Evolutionary conservation across 2,797 vertebrate species (phyloP).

Genomic region (Lates japonicus): DNA sequence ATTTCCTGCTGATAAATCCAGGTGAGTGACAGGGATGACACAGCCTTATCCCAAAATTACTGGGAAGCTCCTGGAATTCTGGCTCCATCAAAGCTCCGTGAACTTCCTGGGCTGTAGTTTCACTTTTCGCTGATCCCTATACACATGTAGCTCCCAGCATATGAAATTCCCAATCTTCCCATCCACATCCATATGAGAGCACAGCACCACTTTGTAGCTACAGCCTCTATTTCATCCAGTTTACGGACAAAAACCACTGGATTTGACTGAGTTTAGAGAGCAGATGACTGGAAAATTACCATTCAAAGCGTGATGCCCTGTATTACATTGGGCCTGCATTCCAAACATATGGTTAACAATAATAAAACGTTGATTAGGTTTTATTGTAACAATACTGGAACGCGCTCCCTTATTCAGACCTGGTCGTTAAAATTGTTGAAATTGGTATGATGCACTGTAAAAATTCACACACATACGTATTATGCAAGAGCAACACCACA

Average conservation of each 20-base stretch:
- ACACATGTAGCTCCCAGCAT: slow-evolving; percentile 43
- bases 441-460: slow-evolving; percentile 9
- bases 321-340: slow-evolving; percentile 2
- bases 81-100: slow-evolving; percentile 71
- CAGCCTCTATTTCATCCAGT: slow-evolving; percentile 34
- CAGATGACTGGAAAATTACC: slow-evolving; percentile 62
- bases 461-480: slow-evolving; percentile 9
- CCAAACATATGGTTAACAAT: slow-evolving; percentile 34
- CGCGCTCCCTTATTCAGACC: slow-evolving; percentile 12
- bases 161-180: slow-evolving; percentile 65
- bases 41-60: slow-evolving; percentile 78
- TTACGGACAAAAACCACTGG: slow-evolving; percentile 22
- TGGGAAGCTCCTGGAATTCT: slow-evolving; percentile 80
- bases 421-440: slow-evolving; percentile 18
- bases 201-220: slow-evolving; percentile 9
- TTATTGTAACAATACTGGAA: slow-evolving; percentile 35
- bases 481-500: slow-evolving; percentile 8
- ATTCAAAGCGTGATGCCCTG: slow-evolving; percentile 18
- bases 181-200: slow-evolving; percentile 27
- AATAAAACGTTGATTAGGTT: slow-evolving; percentile 45
- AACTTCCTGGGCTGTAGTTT: slow-evolving; percentile 65
- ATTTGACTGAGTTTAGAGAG: slow-evolving; percentile 50
- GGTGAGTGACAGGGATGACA: slow-evolving; percentile 87
- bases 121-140: slow-evolving; percentile 51
- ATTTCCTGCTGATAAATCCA: slow-evolving; percentile 87